Conservation (phyloP, 1,140 invertebrate genomes). For the Telenomus remus region DNA sequence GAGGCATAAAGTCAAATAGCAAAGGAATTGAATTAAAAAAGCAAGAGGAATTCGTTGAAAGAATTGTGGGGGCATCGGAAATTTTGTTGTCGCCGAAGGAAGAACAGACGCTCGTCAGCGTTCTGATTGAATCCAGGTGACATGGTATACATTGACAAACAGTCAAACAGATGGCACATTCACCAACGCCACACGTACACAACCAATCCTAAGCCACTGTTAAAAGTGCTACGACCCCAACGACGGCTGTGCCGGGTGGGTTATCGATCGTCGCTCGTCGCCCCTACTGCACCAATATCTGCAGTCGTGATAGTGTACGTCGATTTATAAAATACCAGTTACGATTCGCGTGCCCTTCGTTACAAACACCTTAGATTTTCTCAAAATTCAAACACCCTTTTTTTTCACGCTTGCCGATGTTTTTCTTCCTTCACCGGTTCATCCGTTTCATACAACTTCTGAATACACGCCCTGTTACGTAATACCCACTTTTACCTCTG, state of each 20-base stretch:
- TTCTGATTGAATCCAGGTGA: constrained; percentile 47
- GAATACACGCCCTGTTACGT: constrained; percentile 52
- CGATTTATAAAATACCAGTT: constrained; percentile 58
- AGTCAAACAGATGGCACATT: constrained; percentile 21
- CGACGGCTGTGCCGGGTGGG: constrained; percentile 58
- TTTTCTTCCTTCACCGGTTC: constrained; percentile 1
- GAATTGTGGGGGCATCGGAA: constrained; percentile 4
- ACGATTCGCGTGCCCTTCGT: constrained; percentile 45
- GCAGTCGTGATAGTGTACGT: constrained; percentile 61
- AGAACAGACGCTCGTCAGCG: constrained; percentile 35
- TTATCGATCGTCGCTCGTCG: constrained; percentile 63
- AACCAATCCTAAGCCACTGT: constrained; percentile 39
- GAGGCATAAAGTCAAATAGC: constrained; percentile 33
- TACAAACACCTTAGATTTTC: constrained; percentile 33
- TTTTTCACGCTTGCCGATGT: constrained; percentile 2
- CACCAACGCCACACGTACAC: background rate
- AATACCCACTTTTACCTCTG: constrained; percentile 26
- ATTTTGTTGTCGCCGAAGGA: constrained; percentile 17
- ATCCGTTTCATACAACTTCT: constrained; percentile 27
- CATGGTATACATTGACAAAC: constrained; percentile 39
- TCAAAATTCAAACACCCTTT: constrained; percentile 16
- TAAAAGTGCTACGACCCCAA: constrained; percentile 62
- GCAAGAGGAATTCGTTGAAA: constrained; percentile 42
- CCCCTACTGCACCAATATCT: constrained; percentile 63
- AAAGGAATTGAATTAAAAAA: constrained; percentile 32